Conservation (phyloP, 1,140 invertebrate species). For the Mamestra configurata region DNA sequence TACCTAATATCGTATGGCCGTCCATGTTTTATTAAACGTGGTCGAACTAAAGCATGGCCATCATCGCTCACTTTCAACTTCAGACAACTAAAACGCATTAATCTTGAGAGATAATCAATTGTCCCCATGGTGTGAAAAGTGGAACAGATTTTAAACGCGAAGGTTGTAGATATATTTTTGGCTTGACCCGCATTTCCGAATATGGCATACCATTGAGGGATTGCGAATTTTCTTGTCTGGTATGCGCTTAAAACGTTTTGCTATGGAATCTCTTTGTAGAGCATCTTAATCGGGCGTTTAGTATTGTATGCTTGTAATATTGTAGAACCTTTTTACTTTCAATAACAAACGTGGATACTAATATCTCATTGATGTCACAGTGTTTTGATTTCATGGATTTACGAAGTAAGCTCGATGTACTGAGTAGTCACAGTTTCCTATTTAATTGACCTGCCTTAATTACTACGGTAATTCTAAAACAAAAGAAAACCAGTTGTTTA, state of each 20-base stretch:
- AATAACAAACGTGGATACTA: background rate
- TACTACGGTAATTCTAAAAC: no score
- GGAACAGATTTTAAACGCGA: constrained; percentile 2
- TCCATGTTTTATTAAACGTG: constrained; percentile 44
- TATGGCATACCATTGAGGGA: background rate
- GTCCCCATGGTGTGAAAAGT: constrained; percentile 10
- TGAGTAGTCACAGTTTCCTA: no score
- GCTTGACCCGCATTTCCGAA: background rate
- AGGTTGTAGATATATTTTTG: background rate
- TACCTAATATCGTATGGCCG: constrained; percentile 22
- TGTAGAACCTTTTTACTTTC: background rate
- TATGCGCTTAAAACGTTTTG: constrained; percentile 1
- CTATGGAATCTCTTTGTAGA: background rate
- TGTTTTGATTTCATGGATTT: no score
- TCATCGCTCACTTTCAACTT: constrained; percentile 30
- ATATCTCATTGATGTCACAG: background rate
- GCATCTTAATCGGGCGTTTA: background rate
- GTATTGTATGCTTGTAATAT: no score
- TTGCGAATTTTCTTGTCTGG: constrained; percentile 2
- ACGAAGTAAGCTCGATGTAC: no score
- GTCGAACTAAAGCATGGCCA: constrained; percentile 7
- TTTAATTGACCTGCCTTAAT: no score
- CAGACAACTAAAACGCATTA: constrained; percentile 34
- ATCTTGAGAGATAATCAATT: constrained; percentile 43
- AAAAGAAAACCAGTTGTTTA: background rate